Evolutionary conservation across 64 coral and sea anemone genomes (phyloP).

Genomic region (Porites lutea): DNA sequence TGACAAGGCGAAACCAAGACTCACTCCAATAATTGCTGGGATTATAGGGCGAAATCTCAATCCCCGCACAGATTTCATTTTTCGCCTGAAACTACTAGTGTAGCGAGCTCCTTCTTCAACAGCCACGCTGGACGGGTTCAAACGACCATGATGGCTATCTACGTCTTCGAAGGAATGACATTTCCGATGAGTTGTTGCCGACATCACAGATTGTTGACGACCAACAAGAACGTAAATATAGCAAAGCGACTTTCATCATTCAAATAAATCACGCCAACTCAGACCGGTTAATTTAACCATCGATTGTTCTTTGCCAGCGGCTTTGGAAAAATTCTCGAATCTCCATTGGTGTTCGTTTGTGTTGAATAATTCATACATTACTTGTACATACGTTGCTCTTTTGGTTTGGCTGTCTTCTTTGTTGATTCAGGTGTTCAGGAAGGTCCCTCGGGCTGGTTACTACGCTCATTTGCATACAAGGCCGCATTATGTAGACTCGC

Average conservation of each 20-base stretch:
- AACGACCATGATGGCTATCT: not conserved
- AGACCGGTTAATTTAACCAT: not conserved
- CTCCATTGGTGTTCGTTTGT: not conserved
- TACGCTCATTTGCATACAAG: slow-evolving; percentile 1
- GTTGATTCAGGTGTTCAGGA: slow-evolving; percentile 23
- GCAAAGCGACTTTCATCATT: not conserved
- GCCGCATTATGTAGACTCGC: not conserved
- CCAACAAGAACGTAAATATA: not conserved
- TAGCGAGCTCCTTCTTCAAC: not conserved
- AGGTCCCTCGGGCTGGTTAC: not conserved
- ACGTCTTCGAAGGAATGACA: slow-evolving; percentile 1
- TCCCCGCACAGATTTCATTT: slow-evolving; percentile 85
- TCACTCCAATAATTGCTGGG: slow-evolving; percentile 94
- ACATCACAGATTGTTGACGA: not conserved
- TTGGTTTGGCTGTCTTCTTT: not conserved
- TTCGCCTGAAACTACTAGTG: slow-evolving; percentile 38
- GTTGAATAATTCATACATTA: slow-evolving; percentile 45
- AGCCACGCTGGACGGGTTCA: not conserved
- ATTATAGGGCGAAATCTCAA: slow-evolving; percentile 76
- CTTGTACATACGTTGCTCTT: slow-evolving; percentile 4
- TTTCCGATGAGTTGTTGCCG: slow-evolving; percentile 19
- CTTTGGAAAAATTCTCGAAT: not conserved
- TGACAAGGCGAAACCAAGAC: slow-evolving; percentile 92
- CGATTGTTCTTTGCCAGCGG: slow-evolving; percentile 15
- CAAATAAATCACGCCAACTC: not conserved